Evolutionary conservation across 1,140 invertebrate species (phyloP), one percentile per base, ranked within the genome.

Genomic region (Ips nitidus): DNA sequence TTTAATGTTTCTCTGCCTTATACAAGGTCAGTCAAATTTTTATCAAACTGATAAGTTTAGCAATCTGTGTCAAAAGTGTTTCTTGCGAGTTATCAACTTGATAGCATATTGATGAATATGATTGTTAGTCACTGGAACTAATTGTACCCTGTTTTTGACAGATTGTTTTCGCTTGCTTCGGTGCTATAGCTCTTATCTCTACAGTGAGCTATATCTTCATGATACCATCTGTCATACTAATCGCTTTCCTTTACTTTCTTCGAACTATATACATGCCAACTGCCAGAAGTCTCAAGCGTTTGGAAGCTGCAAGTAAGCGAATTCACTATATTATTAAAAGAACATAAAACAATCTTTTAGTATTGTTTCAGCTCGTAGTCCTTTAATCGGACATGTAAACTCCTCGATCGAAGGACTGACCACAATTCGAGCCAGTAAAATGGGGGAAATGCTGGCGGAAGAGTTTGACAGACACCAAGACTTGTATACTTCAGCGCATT

Each of bases 341-440:
- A 22, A 22, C 22, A 22, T 22, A 60, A 2, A 2, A 36, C 0
- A 57, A 64, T 22, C 36, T 40, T n/a, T 39, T 52, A 63, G 38
- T 38, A 0, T 40, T 47, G n/a, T 66, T 74, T 68, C 61, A 78
- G 77, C 74, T 55, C 81, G 85, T 41, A 86, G 84, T 75, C 90
- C 91, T 6, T 84, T 92, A 0, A 90, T 90, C 75, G 87, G 84
- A 7, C 89, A 91, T 70, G 77, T 92, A 1, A 89, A 85, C 69
- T 84, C 89, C 42, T 86, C 88, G 1, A 75, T 91, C 0, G 85
- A 89, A 79, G 90, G 90, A 7, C 82, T 98, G 40, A 86, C 91
- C 0, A 97, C 94, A 0, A 95, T 98, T 62, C 84, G 95, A 69
- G 94, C 95, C 0, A 95, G 92, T 75, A 84, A 85, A 47, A 90